phyloP scores from a whole-genome alignment of 2,888 invertebrate genomes.

The Aporophyla lueneburgensis region DNA sequence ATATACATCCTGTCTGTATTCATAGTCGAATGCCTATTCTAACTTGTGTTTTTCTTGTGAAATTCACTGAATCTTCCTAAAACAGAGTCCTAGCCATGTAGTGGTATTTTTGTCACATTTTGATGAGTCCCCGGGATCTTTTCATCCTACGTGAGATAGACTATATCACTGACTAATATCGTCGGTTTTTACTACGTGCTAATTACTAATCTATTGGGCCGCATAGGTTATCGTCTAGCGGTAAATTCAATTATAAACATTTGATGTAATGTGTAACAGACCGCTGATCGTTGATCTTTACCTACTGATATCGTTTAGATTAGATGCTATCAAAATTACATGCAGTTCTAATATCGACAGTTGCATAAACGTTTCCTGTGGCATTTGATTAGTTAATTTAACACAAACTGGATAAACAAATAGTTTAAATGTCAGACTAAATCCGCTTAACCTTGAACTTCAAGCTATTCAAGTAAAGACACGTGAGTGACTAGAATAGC shows the following conservation, averaged over 20 bases:
- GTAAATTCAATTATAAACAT: conserved; percentile 31
- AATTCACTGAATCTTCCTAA: neutral
- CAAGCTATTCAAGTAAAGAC: conserved; percentile 8
- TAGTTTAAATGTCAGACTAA: conserved; percentile 35
- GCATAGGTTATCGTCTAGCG: conserved; percentile 33
- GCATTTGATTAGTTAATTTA: conserved; percentile 12
- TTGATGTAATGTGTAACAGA: conserved; percentile 35
- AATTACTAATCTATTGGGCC: conserved; percentile 30
- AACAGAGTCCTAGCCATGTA: no score
- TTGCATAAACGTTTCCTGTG: conserved; percentile 21
- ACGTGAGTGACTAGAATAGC: conserved; percentile 21
- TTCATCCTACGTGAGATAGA: neutral
- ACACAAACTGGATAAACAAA: conserved; percentile 1
- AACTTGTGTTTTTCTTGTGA: neutral
- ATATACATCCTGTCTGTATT: neutral
- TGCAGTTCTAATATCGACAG: conserved; percentile 12
- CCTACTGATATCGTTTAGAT: conserved; percentile 18
- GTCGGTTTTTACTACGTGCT: conserved; percentile 11
- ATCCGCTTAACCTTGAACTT: conserved; percentile 54
- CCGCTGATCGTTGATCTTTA: conserved; percentile 22
- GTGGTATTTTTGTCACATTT: no score
- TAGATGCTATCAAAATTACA: conserved; percentile 25
- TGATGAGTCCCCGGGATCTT: no score
- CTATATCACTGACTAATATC: neutral
- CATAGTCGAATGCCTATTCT: neutral